A percentile compares a stretch with the other conserved stretches of the same genome.
These are phyloP conservation scores for Dinocampus coccinellae DNA, from an alignment of 2,888 invertebrate genomes.

Conservation along the genomic window DNA sequence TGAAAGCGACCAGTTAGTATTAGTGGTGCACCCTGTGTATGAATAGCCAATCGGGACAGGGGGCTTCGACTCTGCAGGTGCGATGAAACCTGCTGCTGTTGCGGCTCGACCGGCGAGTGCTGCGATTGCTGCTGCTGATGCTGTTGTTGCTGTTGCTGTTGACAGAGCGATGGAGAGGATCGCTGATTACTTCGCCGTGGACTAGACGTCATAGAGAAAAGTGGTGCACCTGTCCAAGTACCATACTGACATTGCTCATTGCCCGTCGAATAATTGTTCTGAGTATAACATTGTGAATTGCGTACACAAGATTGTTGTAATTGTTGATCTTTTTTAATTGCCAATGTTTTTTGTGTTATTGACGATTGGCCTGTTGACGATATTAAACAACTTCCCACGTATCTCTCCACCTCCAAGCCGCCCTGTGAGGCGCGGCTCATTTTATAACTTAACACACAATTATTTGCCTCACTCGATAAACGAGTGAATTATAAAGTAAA, in stretches of 20 bases:
- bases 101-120: constrained; percentile 47
- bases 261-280: constrained; percentile 40
- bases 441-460: constrained; percentile 67
- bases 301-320: constrained; percentile 33
- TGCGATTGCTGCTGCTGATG: constrained; percentile 46
- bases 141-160: constrained; percentile 44
- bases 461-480: constrained; percentile 60
- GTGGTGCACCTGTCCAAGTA: constrained; percentile 85
- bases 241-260: constrained; percentile 67
- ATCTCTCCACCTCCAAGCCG: constrained; percentile 75
- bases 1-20: constrained; percentile 79
- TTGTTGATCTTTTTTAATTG: constrained; percentile 41
- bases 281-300: constrained; percentile 44
- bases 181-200: constrained; percentile 70
- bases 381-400: constrained; percentile 76
- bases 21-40: constrained; percentile 88
- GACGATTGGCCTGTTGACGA: constrained; percentile 65
- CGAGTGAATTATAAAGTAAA: not conserved
- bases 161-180: constrained; percentile 54
- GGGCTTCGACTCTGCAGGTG: constrained; percentile 69
- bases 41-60: constrained; percentile 82
- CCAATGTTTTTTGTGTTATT: constrained; percentile 40
- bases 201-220: constrained; percentile 81
- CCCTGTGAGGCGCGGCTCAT: constrained; percentile 82
- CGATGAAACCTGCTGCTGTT: constrained; percentile 45